Percentiles rank a stretch among this genome's conserved stretches.
phyloP scores from a whole-genome alignment of 2,888 invertebrate species.

The Volucella inflata region DNA sequence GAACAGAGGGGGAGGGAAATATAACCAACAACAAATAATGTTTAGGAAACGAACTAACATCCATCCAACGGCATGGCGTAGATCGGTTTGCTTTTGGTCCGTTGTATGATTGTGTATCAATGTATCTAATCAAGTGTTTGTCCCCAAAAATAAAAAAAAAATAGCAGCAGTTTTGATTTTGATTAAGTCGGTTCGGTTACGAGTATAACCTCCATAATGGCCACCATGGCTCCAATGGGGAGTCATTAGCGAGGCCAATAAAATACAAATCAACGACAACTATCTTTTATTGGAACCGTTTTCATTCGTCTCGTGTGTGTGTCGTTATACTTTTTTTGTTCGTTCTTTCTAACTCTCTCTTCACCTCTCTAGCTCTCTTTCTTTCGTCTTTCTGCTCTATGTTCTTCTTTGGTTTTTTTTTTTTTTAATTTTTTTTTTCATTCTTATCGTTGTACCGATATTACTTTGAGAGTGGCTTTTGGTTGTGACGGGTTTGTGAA shows the following conservation, averaged over 20 bases:
- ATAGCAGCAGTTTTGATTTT: slow-evolving; percentile 74
- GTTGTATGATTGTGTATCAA: slow-evolving; percentile 43
- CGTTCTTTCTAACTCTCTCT: not conserved
- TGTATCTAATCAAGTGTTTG: slow-evolving; percentile 69
- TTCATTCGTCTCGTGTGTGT: slow-evolving; percentile 61
- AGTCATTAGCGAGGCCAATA: slow-evolving; percentile 75
- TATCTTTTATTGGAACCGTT: slow-evolving; percentile 75
- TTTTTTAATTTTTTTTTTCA: slow-evolving; percentile 15
- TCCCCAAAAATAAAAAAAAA: slow-evolving; percentile 53
- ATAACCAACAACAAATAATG: slow-evolving; percentile 1
- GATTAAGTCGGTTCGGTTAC: slow-evolving; percentile 69
- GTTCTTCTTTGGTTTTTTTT: slow-evolving; percentile 8
- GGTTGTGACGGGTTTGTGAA: slow-evolving; percentile 42
- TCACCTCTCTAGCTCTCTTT: not conserved
- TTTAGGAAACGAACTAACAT: slow-evolving; percentile 8
- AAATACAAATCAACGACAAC: slow-evolving; percentile 76
- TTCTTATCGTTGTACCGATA: not conserved
- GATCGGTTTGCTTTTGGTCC: not conserved
- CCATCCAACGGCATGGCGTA: slow-evolving; percentile 35
- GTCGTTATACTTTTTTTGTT: slow-evolving; percentile 51
- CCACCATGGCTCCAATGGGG: slow-evolving; percentile 73
- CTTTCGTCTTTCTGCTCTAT: not conserved
- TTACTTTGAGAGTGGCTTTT: slow-evolving; percentile 24
- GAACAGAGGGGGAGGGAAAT: not conserved
- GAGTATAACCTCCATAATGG: slow-evolving; percentile 72